These are phyloP conservation scores for Neosilurus hyrtlii DNA, from an alignment of 2,797 vertebrate species.

Conservation along the genomic window DNA sequence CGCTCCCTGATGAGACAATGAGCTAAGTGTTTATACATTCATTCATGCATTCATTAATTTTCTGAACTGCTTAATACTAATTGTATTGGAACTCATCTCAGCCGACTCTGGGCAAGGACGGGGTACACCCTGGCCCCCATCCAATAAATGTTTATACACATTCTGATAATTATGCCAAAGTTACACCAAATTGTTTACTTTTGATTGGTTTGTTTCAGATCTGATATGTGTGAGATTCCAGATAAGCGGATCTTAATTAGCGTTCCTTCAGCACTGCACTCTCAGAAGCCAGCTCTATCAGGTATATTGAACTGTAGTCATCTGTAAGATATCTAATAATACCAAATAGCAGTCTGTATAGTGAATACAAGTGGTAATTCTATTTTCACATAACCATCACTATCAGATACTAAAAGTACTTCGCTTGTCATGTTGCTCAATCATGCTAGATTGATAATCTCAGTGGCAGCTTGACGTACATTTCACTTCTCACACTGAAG, in stretches of 20 bases:
- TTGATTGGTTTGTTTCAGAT: conserved; percentile 63
- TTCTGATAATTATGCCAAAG: neutral
- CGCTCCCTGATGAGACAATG: neutral
- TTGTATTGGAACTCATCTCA: too few species aligned
- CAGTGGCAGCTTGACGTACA: neutral
- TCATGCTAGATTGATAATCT: neutral
- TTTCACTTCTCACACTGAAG: neutral
- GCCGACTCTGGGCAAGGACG: too few species aligned
- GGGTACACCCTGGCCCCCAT: too few species aligned
- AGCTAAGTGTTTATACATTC: neutral
- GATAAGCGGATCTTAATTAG: conserved; percentile 85
- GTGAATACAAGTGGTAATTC: neutral
- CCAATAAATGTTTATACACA: too few species aligned
- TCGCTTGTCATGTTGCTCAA: neutral
- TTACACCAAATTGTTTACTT: neutral
- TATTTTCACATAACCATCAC: neutral
- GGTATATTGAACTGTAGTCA: conserved; percentile 66
- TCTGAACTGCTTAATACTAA: too few species aligned
- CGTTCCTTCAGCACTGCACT: conserved; percentile 88
- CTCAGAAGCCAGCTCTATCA: conserved; percentile 91
- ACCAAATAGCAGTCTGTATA: neutral
- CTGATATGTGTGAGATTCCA: conserved; percentile 55
- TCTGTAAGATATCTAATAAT: neutral
- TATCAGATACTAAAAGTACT: neutral
- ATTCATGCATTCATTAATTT: too few species aligned